Base-by-base conservation (phyloP, 2,797 vertebrate genomes). In the Hypotaenidia philippensis region DNA sequence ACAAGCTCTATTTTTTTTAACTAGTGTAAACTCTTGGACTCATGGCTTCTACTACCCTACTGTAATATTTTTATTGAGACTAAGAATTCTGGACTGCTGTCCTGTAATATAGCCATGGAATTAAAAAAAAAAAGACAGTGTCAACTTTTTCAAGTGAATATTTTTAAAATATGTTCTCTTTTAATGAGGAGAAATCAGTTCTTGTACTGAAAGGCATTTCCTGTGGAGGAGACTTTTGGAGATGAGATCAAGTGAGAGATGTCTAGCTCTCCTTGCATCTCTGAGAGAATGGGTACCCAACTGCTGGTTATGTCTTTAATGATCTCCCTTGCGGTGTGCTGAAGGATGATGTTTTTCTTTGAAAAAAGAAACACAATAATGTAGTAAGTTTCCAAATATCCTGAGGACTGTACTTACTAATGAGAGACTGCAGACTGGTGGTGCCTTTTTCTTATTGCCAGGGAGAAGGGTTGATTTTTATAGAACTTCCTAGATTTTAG, bases 381-480 rank as follows among this genome's bases (percentile, higher is more conserved):
- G 4, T 57, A 70, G 52, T 79, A 70, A 61, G 56, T 52, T 89
- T 91, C 70, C 90, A 91, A 80, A 83, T 93, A 70, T 93, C 85
- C 90, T 13, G 44, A 87, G 86, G 81, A 82, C 56, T 89, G 44
- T 76, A 63, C 50, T 86, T 79, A 4, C 17, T 81, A 81, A 85
- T 88, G 79, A 91, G 36, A 81, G 70, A 17, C 47, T 94, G 65
- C 47, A 52, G 53, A 34, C 50, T 57, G 41, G 25, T 61, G 70
- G 26, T 65, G 53, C 45, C 50, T 94, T 84, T 83, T 88, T 56
- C 17, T n/a, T 81, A 65, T 7, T 84, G 88, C 79, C 69, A 78
- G 69, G 0, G 0, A 86, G 25, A 17, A 86, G 7, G 20, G 5
- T 20, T 88, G 50, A 49, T 59, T 90, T 85, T 45, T 44, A 50